Percentiles rank a stretch among this genome's conserved stretches.
Evolutionary conservation across 1,140 invertebrate genomes (phyloP).

Genomic region (Triops longicaudatus): DNA sequence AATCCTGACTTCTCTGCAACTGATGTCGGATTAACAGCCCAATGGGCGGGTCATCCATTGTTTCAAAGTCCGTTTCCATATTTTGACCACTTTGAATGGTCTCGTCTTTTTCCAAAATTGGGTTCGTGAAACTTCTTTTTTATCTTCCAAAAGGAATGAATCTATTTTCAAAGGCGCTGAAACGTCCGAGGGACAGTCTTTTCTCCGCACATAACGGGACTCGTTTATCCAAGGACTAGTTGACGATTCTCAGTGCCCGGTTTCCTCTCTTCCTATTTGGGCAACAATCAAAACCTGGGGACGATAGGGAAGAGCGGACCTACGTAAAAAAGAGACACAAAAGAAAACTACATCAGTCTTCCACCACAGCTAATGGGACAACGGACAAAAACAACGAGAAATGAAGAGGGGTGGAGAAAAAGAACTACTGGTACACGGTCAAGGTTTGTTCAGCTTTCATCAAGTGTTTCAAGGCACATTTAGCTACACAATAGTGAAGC

Average conservation of each 20-base stretch:
- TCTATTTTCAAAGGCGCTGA: background rate
- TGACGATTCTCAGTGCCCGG: background rate
- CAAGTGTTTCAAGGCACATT: too few relatives aligned
- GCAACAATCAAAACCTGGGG: background rate
- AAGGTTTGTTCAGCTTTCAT: too few relatives aligned
- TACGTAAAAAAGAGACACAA: background rate
- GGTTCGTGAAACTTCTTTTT: background rate
- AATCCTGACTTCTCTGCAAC: conserved; percentile 36
- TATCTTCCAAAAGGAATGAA: background rate
- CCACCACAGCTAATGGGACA: background rate
- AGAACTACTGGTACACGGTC: too few relatives aligned
- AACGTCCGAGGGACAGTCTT: background rate
- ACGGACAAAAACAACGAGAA: background rate
- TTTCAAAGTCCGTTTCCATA: background rate
- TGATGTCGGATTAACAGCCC: background rate
- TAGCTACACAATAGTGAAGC: too few relatives aligned
- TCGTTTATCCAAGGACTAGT: background rate
- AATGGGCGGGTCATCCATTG: background rate
- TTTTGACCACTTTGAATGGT: background rate
- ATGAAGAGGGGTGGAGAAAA: background rate
- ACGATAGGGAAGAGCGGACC: background rate
- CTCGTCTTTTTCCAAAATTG: background rate
- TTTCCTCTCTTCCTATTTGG: background rate
- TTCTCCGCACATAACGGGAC: background rate
- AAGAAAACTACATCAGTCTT: background rate